Evolutionary conservation across 2,888 invertebrate genomes (phyloP).

Genomic region (Lasioglossum lativentre): DNA sequence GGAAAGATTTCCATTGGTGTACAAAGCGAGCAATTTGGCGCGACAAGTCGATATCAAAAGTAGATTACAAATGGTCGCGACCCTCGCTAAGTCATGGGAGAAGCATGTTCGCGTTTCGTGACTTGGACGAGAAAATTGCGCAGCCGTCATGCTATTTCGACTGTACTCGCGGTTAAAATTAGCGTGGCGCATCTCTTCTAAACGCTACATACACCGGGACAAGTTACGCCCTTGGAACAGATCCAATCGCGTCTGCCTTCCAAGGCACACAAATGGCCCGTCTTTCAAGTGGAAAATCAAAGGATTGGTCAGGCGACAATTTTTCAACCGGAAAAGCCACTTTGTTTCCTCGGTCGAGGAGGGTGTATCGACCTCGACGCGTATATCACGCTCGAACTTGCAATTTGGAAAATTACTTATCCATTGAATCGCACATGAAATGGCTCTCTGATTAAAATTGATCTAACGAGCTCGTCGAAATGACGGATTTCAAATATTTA

Average conservation of each 20-base stretch:
- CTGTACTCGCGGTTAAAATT: conserved; percentile 60
- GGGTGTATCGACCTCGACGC: conserved; percentile 20
- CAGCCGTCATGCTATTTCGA: conserved; percentile 66
- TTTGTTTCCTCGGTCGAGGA: neutral
- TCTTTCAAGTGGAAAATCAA: conserved; percentile 6
- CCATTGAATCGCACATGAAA: neutral
- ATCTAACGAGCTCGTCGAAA: no score
- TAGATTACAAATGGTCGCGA: neutral
- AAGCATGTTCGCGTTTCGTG: conserved; percentile 42
- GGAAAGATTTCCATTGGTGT: neutral
- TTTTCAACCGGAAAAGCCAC: neutral
- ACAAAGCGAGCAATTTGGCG: neutral
- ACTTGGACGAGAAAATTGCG: conserved; percentile 64
- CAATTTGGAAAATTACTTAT: neutral
- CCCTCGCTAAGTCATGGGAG: conserved; percentile 18
- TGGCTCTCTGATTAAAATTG: neutral
- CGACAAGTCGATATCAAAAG: neutral
- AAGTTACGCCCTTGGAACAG: conserved; percentile 71
- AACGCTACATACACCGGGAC: conserved; percentile 43
- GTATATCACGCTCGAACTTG: neutral
- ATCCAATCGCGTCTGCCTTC: conserved; percentile 66
- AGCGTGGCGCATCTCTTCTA: conserved; percentile 53
- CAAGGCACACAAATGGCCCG: conserved; percentile 29
- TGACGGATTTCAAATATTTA: no score
- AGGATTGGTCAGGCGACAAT: neutral